A percentile compares a stretch with the other conserved stretches of the same genome.
These are phyloP conservation scores for Bombus breviceps DNA, from an alignment of 1,140 invertebrate species.

Conservation along the genomic window DNA sequence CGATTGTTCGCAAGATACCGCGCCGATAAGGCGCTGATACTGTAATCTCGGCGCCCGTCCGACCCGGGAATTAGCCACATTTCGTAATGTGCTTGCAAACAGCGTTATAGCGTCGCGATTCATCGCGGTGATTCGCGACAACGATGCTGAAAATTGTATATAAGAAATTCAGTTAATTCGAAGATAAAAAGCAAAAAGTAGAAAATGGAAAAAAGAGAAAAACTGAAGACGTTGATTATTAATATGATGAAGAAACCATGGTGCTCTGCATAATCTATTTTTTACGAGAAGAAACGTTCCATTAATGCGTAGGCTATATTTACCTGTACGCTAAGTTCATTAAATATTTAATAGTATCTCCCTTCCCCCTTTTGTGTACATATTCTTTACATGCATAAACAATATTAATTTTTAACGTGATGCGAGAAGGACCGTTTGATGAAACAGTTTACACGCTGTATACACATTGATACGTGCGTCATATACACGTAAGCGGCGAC, in stretches of 20 bases:
- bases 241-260: conserved; percentile 62
- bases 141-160: conserved; percentile 64
- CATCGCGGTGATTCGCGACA: conserved; percentile 9
- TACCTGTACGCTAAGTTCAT: conserved; percentile 58
- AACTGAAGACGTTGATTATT: neutral
- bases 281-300: conserved; percentile 73
- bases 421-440: conserved; percentile 47
- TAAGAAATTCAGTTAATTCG: conserved; percentile 61
- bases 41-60: conserved; percentile 55
- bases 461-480: conserved; percentile 27
- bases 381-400: conserved; percentile 62
- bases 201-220: conserved; percentile 16
- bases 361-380: conserved; percentile 56
- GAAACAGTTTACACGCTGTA: conserved; percentile 26
- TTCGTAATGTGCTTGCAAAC: conserved; percentile 51
- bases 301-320: conserved; percentile 70
- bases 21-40: conserved; percentile 60
- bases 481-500: conserved; percentile 59
- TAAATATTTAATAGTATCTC: conserved; percentile 67
- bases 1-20: conserved; percentile 68
- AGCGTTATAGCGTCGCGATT: conserved; percentile 41
- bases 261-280: conserved; percentile 74
- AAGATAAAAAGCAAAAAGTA: neutral
- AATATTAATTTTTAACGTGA: conserved; percentile 59
- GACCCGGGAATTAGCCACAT: conserved; percentile 28